phyloP scores from a whole-genome alignment of 2,888 invertebrate species.

The Falcaria lacertinaria region DNA sequence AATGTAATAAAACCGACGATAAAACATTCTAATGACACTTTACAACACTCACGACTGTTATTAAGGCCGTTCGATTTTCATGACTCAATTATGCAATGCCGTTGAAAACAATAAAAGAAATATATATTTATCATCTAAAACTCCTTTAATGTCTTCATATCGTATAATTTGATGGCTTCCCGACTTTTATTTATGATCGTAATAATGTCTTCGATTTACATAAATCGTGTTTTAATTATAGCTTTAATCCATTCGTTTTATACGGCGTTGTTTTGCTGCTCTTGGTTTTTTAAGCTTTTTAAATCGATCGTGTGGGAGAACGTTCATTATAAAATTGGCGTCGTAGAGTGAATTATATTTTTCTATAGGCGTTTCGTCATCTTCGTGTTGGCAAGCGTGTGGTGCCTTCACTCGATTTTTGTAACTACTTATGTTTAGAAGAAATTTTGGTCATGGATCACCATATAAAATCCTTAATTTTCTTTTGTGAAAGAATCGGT shows the following conservation, averaged over 20 bases:
- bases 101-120: constrained; percentile 48
- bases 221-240: constrained; percentile 53
- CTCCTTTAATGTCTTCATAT: constrained; percentile 21
- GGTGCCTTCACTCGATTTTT: too few relatives aligned
- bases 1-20: constrained; percentile 22
- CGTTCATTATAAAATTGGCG: too few relatives aligned
- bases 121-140: constrained; percentile 31
- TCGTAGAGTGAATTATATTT: too few relatives aligned
- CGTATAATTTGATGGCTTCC: constrained; percentile 38
- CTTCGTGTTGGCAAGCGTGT: too few relatives aligned
- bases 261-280: neutral
- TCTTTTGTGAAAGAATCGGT: too few relatives aligned
- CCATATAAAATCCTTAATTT: too few relatives aligned
- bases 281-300: too few relatives aligned
- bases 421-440: too few relatives aligned
- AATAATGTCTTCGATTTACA: constrained; percentile 52
- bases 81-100: constrained; percentile 46
- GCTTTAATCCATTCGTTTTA: constrained; percentile 22
- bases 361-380: too few relatives aligned
- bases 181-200: constrained; percentile 44
- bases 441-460: too few relatives aligned
- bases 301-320: too few relatives aligned
- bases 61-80: constrained; percentile 36
- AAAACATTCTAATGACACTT: constrained; percentile 38
- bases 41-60: constrained; percentile 31